Conservation (phyloP, 2,113 vertebrate genomes). For the Ameiurus melas region DNA sequence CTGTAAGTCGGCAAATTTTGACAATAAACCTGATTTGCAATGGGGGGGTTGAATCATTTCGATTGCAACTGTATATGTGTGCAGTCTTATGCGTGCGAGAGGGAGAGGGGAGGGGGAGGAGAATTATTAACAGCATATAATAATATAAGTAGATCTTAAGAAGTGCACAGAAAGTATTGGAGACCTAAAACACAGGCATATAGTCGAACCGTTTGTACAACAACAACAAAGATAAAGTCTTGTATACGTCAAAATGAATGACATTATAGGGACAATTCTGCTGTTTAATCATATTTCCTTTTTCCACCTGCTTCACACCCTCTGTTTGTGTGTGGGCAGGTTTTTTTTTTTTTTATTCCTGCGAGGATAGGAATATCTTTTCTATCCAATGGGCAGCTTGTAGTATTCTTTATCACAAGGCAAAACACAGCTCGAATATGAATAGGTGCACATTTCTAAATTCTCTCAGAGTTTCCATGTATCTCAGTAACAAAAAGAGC, state of each 20-base stretch:
- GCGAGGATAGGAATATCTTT: background rate
- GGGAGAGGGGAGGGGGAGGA: too few species aligned
- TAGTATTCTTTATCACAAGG: background rate
- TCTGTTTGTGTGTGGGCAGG: background rate
- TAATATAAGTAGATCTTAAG: background rate
- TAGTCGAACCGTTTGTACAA: background rate
- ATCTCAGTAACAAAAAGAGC: background rate
- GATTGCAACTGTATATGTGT: background rate
- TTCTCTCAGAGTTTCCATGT: background rate
- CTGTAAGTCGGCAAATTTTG: too few species aligned
- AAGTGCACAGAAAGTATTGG: background rate
- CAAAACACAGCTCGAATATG: background rate
- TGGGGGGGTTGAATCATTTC: too few species aligned
- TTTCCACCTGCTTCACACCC: background rate
- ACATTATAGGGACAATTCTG: background rate
- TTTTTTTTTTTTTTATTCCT: too few species aligned
- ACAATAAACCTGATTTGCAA: too few species aligned
- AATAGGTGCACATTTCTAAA: background rate
- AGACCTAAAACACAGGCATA: background rate
- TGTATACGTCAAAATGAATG: background rate
- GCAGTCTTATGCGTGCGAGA: background rate
- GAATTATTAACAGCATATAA: slow-evolving; percentile 1
- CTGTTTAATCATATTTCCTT: background rate
- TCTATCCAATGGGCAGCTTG: background rate
- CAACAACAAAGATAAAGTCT: background rate